A percentile compares a stretch with the other conserved stretches of the same genome.
Conservation (phyloP, 2,888 invertebrate genomes). For the Ypsolopha scabrella region DNA sequence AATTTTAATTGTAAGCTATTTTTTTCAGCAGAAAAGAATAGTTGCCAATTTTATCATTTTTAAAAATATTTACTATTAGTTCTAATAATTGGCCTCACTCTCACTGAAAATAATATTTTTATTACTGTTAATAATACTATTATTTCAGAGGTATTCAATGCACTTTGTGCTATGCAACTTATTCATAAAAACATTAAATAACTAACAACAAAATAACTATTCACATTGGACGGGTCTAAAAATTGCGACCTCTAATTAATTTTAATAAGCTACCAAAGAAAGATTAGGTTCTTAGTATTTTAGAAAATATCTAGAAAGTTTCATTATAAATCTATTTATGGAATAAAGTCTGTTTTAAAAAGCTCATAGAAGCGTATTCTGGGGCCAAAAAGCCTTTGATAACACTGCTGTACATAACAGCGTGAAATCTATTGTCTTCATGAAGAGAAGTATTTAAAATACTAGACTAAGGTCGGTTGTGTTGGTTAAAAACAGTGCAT, state of each 20-base stretch:
- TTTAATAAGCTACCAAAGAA: background rate
- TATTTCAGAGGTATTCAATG: background rate
- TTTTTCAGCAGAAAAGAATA: no score
- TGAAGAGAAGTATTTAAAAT: no score
- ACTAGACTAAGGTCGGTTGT: no score
- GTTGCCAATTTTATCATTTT: background rate
- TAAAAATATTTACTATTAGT: constrained; percentile 14
- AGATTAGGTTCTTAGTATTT: background rate
- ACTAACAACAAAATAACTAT: background rate
- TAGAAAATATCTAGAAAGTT: background rate
- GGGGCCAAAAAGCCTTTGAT: constrained; percentile 9
- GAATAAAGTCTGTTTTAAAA: background rate
- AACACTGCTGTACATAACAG: no score
- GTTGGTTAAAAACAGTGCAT: no score
- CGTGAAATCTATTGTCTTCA: no score
- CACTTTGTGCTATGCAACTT: constrained; percentile 2
- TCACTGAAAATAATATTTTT: constrained; percentile 13
- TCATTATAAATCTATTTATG: background rate
- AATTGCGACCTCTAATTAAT: background rate
- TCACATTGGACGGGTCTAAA: background rate
- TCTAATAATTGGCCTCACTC: constrained; percentile 17
- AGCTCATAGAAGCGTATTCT: background rate
- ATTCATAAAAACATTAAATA: constrained; percentile 1
- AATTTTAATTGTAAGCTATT: no score
- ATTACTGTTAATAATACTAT: constrained; percentile 2